Evolutionary conservation across 2,113 vertebrate genomes (phyloP), one percentile per base, ranked within the genome.

Genomic region (Microcebus murinus): DNA sequence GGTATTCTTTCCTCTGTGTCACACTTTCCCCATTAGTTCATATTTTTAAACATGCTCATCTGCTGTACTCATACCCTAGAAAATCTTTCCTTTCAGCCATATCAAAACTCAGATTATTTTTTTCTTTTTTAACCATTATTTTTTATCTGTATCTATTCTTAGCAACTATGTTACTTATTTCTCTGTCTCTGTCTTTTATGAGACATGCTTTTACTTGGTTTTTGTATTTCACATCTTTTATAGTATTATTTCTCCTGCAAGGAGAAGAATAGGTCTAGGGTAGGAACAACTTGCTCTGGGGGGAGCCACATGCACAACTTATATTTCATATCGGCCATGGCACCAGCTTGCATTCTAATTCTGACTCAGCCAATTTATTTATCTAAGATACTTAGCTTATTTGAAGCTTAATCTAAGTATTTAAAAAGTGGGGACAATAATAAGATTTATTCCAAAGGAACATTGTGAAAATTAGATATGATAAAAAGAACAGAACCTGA

Each of bases 281-380:
- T 8, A 42, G 17, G 10, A 71, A 31, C 6, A 6, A 6, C 10
- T 11, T 65, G 45, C 14, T 11, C 31, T 11, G 34, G 12, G 36
- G 4, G 4, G 6, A 55, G 52, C 31, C 34, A 14, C 10, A 1
- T 18, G 70, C 23, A 18, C 25, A 10, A 42, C 63, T 27, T 14
- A 6, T 39, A n/a, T 55, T 52, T 52, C 48, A 61, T 0, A n/a
- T 10, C 6, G 10, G 8, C 3, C 8, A 27, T 59, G 1, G 1
- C 11, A 29, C 52, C 67, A 74, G 9, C 5, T 50, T 68, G 0
- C 20, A 36, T 73, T 80, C 36, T 57, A 9, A 65, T 65, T n/a
- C 59, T 71, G 4, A 13, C 1, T 7, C 9, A 18, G 25, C 1
- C 27, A 27, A 10, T 55, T 70, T 65, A 42, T 10, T 25, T 55